Conservation (phyloP, 2,797 vertebrate genomes). For the Sarcoramphus papa region DNA sequence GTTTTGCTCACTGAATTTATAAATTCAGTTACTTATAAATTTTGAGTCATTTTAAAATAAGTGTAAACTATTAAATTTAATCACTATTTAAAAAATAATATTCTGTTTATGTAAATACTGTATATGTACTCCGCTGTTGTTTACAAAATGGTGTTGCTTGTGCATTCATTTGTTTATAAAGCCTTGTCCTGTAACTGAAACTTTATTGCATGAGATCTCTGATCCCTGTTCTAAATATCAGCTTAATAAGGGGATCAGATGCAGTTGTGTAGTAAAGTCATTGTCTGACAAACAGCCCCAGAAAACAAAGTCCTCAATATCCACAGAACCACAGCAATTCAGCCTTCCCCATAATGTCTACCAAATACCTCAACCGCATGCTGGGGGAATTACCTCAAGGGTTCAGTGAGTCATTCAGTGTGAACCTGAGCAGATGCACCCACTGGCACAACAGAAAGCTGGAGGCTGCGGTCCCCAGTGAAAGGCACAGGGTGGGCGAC, state of each 20-base stretch:
- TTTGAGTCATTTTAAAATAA: neutral
- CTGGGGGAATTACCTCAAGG: neutral
- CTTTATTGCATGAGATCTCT: neutral
- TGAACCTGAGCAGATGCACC: neutral
- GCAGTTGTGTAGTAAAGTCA: neutral
- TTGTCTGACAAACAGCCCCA: neutral
- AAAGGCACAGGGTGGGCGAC: neutral
- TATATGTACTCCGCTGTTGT: rapidly evolving
- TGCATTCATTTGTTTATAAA: neutral
- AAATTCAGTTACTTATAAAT: neutral
- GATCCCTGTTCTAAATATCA: neutral
- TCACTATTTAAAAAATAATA: neutral
- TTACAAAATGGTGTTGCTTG: neutral
- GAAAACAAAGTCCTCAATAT: neutral
- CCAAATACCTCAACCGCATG: rapidly evolving
- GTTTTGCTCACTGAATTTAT: neutral
- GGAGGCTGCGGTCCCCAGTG: neutral
- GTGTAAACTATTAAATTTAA: neutral
- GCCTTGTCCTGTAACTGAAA: neutral
- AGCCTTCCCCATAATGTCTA: neutral
- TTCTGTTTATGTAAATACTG: neutral
- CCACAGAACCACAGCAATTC: neutral
- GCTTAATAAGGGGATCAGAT: neutral
- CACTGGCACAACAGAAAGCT: neutral
- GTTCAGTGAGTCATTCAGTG: neutral